Evolutionary conservation across 2,888 invertebrate genomes (phyloP), one percentile per base, ranked within the genome.

Genomic region (Andrena marginata): DNA sequence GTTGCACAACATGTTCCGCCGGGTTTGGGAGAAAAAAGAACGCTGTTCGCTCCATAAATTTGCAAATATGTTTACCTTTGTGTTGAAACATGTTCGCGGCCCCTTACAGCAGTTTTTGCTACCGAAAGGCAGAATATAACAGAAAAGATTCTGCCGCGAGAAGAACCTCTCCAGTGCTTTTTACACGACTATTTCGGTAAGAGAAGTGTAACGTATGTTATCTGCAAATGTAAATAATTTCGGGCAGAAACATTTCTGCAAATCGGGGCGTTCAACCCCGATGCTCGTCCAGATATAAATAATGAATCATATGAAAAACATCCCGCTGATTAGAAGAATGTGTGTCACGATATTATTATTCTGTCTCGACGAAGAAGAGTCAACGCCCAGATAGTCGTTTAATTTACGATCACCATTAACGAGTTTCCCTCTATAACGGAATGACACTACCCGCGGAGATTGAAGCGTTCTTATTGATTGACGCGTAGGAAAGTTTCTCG

Each of bases 331-430:
- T 63, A 7, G 5, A 20, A 20, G 23, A 26, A 65, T 59, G 65
- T 72, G 35, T 59, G 60, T 63, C 68, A 29, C 8, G 68, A 29
- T 23, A 8, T 59, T 51, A 13, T 72, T 56, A 59, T 60, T 42
- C 23, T 26, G 31, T 23, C 49, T 10, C 8, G 33, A 5, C 23
- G 56, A 56, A 70, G 63, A 13, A 13, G 23, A 51, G 29, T 49
- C n/a, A 49, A 35, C 31, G 16, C 16, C 23, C 49, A 13, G 54
- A 64, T 78, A 78, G 33, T 26, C 29, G 48, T 31, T 56, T 71
- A 29, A 79, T 80, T 82, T 70, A 70, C 31, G 60, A 35, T 49
- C 35, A 42, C 20, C 69, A n/a, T 73, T 65, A 74, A 80, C 59
- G 68, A 31, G 48, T 51, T 23, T 29, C 23, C 5, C 31, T 26